These are phyloP conservation scores for Eristalis pertinax DNA, from an alignment of 2,888 invertebrate species.

Conservation along the genomic window DNA sequence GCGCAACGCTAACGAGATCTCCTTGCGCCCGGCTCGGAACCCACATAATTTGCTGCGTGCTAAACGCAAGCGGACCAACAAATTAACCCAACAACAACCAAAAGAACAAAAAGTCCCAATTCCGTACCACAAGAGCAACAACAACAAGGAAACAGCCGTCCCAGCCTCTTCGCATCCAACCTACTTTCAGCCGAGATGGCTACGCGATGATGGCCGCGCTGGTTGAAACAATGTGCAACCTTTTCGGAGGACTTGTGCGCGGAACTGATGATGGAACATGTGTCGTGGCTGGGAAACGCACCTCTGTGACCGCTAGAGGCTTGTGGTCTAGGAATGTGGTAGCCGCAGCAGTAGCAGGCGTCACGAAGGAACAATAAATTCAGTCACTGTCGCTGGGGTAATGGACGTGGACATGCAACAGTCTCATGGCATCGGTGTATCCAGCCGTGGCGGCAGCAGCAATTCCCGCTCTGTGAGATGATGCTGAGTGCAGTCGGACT, in stretches of 20 bases:
- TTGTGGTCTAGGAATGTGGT: slow-evolving; percentile 61
- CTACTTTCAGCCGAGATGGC: slow-evolving; percentile 44
- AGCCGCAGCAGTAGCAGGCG: slow-evolving; percentile 45
- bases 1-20: slow-evolving; percentile 63
- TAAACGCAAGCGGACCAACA: slow-evolving; percentile 66
- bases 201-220: neutral
- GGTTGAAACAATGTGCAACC: slow-evolving; percentile 48
- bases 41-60: slow-evolving; percentile 68
- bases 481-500: slow-evolving; percentile 20
- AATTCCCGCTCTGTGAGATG: neutral
- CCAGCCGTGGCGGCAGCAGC: neutral
- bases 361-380: slow-evolving; percentile 68
- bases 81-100: slow-evolving; percentile 52
- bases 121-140: slow-evolving; percentile 6
- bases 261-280: slow-evolving; percentile 29
- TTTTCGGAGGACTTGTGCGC: slow-evolving; percentile 26
- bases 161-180: slow-evolving; percentile 21
- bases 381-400: slow-evolving; percentile 62
- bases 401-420: slow-evolving; percentile 65
- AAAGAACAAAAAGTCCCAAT: slow-evolving; percentile 34
- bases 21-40: slow-evolving; percentile 31
- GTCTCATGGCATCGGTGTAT: slow-evolving; percentile 3
- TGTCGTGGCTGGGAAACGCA: slow-evolving; percentile 41
- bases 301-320: slow-evolving; percentile 56
- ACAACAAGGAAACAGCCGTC: slow-evolving; percentile 22